A percentile compares a stretch with the other conserved stretches of the same genome.
phyloP scores from a whole-genome alignment of 2,113 vertebrate species.

The Neolamprologus falcicula region DNA sequence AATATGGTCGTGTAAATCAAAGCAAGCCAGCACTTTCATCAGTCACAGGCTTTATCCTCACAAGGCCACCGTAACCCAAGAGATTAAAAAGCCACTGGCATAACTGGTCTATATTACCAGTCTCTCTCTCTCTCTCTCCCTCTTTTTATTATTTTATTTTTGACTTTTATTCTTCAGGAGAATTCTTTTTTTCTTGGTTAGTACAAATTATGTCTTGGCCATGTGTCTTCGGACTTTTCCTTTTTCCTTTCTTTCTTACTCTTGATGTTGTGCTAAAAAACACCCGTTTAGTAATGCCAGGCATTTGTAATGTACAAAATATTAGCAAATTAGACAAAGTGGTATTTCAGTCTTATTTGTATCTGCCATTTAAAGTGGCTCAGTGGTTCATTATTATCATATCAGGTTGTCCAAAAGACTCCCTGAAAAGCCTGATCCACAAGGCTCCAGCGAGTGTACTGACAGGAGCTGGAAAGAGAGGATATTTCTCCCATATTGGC shows the following conservation, averaged over 20 bases:
- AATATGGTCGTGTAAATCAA: slow-evolving; percentile 36
- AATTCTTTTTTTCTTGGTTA: not conserved
- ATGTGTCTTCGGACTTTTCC: not conserved
- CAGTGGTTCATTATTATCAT: not conserved
- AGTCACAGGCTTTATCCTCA: slow-evolving; percentile 10
- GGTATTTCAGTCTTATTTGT: not conserved
- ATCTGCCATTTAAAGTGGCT: not conserved
- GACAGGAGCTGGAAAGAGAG: not conserved
- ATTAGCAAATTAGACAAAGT: not conserved
- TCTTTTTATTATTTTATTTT: slow-evolving; percentile 11
- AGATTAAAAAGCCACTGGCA: slow-evolving; percentile 41
- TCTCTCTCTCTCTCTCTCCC: slow-evolving; percentile 11
- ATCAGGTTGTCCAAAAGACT: not conserved
- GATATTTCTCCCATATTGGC: not conserved
- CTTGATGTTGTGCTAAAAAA: not conserved
- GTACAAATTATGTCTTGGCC: not conserved
- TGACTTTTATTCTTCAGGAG: slow-evolving; percentile 9
- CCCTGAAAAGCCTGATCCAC: not conserved
- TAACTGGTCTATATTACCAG: not conserved
- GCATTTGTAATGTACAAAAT: not conserved
- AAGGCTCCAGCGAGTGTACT: not conserved
- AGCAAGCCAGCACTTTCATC: slow-evolving; percentile 3
- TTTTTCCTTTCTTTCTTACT: not conserved
- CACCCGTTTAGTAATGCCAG: not conserved
- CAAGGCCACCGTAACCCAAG: not conserved